phyloP scores from a whole-genome alignment of 64 coral and sea anemone genomes.

The Montipora efflorescens region DNA sequence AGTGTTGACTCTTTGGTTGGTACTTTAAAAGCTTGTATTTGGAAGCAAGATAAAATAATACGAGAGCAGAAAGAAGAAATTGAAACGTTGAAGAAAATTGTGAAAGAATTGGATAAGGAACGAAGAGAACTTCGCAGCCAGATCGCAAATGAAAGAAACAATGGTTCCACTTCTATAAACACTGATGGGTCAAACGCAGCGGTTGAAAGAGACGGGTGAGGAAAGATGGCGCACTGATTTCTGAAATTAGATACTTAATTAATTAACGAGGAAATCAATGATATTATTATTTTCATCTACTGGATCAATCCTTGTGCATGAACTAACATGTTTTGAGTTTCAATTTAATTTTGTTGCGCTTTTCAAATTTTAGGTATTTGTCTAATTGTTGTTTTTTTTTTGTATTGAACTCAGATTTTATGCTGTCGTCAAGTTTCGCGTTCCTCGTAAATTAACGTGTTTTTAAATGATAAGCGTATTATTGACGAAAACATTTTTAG shows the following conservation, averaged over 20 bases:
- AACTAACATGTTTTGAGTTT: background rate
- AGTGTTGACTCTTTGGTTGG: constrained; percentile 62
- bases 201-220: constrained; percentile 25
- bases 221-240: constrained; percentile 7
- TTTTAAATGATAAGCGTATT: background rate
- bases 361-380: background rate
- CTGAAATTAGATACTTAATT: constrained; percentile 29
- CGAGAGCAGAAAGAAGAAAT: constrained; percentile 52
- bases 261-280: background rate
- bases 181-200: background rate
- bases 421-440: background rate
- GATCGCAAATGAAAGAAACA: constrained; percentile 24
- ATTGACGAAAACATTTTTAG: background rate
- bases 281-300: background rate
- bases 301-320: background rate
- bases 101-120: constrained; percentile 62
- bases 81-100: constrained; percentile 12
- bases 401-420: background rate
- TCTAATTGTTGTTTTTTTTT: background rate
- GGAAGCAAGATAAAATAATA: constrained; percentile 76
- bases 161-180: background rate
- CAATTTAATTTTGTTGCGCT: background rate
- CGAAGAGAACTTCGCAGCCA: constrained; percentile 46
- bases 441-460: background rate
- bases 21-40: constrained; percentile 65